These are phyloP conservation scores for Paralichthys olivaceus DNA, from an alignment of 2,113 vertebrate species.

Conservation along the genomic window DNA sequence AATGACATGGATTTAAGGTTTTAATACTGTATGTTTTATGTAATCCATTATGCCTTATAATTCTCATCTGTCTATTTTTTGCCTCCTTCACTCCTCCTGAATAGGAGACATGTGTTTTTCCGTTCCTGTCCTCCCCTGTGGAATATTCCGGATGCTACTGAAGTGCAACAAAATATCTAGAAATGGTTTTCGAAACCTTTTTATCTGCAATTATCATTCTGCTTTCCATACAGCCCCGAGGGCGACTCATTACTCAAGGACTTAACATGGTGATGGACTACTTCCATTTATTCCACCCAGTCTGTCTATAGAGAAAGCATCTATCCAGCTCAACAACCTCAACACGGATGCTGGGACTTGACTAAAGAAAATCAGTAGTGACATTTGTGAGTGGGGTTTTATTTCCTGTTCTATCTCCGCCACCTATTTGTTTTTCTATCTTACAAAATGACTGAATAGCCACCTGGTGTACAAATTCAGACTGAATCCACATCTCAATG, in stretches of 20 bases:
- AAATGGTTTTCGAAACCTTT: constrained; percentile 37
- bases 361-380: constrained; percentile 20
- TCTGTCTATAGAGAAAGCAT: constrained; percentile 29
- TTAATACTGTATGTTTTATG: constrained; percentile 51
- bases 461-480: constrained; percentile 1
- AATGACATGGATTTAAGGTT: constrained; percentile 57
- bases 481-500: constrained; percentile 34
- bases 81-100: constrained; percentile 25
- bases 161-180: constrained; percentile 54
- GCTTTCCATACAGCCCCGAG: constrained; percentile 49
- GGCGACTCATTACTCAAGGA: constrained; percentile 63
- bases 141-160: constrained; percentile 54
- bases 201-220: constrained; percentile 62
- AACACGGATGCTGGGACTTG: not conserved
- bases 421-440: not conserved
- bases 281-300: constrained; percentile 53
- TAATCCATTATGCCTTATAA: constrained; percentile 59
- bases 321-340: constrained; percentile 9
- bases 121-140: constrained; percentile 19
- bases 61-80: constrained; percentile 21
- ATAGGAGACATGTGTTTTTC: constrained; percentile 16
- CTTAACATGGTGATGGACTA: constrained; percentile 50
- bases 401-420: constrained; percentile 17
- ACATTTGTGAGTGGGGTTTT: constrained; percentile 30
- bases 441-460: not conserved